Evolutionary conservation across 1,140 invertebrate genomes (phyloP).

Genomic region (Teleopsis dalmanni): DNA sequence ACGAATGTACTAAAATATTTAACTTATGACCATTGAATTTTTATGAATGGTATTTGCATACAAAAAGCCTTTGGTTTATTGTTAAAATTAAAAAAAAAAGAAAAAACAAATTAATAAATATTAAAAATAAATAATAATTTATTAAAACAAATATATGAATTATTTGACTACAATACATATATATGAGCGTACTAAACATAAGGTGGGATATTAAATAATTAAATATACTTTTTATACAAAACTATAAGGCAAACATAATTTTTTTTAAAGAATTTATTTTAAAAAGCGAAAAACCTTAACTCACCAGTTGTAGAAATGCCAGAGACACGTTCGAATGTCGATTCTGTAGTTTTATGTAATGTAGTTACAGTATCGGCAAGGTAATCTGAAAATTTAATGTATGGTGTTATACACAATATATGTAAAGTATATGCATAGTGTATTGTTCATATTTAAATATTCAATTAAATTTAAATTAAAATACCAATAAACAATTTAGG

Average conservation of each 20-base stretch:
- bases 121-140: slow-evolving; percentile 12
- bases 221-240: slow-evolving; percentile 2
- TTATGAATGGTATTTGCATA: slow-evolving; percentile 37
- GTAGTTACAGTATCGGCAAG: slow-evolving; percentile 29
- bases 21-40: slow-evolving; percentile 1
- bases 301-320: slow-evolving; percentile 41
- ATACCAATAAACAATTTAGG: too few relatives aligned
- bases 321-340: slow-evolving; percentile 36
- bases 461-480: too few relatives aligned
- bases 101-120: slow-evolving; percentile 16
- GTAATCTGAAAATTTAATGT: slow-evolving; percentile 4
- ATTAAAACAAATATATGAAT: slow-evolving; percentile 13
- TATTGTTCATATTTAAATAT: too few relatives aligned
- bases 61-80: slow-evolving; percentile 38
- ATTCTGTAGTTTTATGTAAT: slow-evolving; percentile 37
- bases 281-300: slow-evolving; percentile 6
- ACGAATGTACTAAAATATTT: not conserved
- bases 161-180: slow-evolving; percentile 3
- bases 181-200: slow-evolving; percentile 1
- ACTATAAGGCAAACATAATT: slow-evolving; percentile 8
- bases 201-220: slow-evolving; percentile 6
- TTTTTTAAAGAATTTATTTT: not conserved
- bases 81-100: slow-evolving; percentile 11
- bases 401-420: too few relatives aligned
- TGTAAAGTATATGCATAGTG: too few relatives aligned